These are phyloP conservation scores for Nineta flava DNA, from an alignment of 2,888 invertebrate genomes.

Conservation along the genomic window DNA sequence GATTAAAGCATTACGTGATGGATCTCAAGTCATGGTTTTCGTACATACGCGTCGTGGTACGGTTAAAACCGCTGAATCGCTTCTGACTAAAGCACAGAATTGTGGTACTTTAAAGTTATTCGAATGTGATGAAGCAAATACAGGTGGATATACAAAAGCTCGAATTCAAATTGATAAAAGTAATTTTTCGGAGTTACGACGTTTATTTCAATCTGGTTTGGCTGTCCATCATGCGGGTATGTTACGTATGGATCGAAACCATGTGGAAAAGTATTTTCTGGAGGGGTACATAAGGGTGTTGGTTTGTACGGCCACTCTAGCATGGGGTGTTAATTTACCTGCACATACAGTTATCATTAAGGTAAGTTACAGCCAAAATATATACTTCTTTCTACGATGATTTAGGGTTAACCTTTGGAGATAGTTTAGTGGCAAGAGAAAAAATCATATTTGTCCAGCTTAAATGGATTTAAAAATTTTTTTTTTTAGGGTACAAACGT, in stretches of 20 bases:
- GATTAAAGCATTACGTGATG: constrained; percentile 66
- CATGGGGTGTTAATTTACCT: constrained; percentile 99
- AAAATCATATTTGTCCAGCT: too few relatives aligned
- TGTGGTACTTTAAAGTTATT: constrained; percentile 57
- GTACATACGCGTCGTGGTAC: constrained; percentile 97
- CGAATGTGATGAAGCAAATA: constrained; percentile 37
- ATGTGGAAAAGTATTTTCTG: constrained; percentile 77
- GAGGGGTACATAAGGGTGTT: constrained; percentile 78
- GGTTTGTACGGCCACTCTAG: constrained; percentile 93
- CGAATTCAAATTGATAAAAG: constrained; percentile 53
- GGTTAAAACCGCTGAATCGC: constrained; percentile 65
- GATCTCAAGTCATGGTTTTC: constrained; percentile 96
- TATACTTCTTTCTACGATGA: too few relatives aligned
- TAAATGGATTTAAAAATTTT: constrained; percentile 26
- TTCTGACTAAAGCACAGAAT: constrained; percentile 68
- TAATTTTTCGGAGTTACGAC: constrained; percentile 65
- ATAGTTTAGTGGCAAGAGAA: too few relatives aligned
- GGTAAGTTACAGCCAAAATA: constrained; percentile 33
- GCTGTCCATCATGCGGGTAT: constrained; percentile 96
- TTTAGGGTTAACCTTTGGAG: too few relatives aligned
- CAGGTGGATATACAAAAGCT: constrained; percentile 46
- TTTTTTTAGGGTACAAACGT: constrained; percentile 70
- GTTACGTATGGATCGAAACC: constrained; percentile 65
- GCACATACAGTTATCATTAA: constrained; percentile 95
- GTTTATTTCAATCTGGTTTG: constrained; percentile 75